Conservation (phyloP, 1,140 invertebrate species). For the Callitettix versicolor region DNA sequence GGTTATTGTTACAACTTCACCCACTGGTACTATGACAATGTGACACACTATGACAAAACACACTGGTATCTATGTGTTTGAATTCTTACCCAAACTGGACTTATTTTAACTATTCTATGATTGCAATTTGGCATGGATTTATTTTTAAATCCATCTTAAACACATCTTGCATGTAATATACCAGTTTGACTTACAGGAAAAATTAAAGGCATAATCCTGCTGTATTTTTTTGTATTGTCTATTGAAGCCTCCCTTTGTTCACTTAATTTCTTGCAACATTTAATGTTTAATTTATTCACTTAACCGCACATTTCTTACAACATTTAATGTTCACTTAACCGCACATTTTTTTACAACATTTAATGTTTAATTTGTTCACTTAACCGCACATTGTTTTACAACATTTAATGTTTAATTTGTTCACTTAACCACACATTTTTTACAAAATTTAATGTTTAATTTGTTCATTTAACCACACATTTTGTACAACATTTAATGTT, state of each 20-base stretch:
- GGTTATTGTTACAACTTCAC: not conserved
- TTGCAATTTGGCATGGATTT: not conserved
- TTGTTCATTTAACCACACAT: too few relatives aligned
- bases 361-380: not conserved
- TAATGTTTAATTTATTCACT: not conserved
- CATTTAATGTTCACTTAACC: not conserved
- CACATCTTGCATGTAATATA: not conserved
- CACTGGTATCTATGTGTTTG: too few relatives aligned
- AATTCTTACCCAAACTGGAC: not conserved
- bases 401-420: too few relatives aligned
- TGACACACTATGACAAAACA: not conserved
- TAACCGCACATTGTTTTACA: too few relatives aligned
- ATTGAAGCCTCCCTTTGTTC: too few relatives aligned
- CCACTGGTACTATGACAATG: not conserved
- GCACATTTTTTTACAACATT: not conserved
- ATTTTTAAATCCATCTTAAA: slow-evolving; percentile 1
- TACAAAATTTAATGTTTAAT: too few relatives aligned
- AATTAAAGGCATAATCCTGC: not conserved
- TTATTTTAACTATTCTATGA: too few relatives aligned
- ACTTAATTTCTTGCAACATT: too few relatives aligned
- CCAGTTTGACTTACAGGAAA: not conserved
- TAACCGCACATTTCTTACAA: too few relatives aligned
- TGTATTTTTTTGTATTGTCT: too few relatives aligned
- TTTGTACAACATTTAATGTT: not conserved
- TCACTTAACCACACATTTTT: too few relatives aligned